phyloP scores from a whole-genome alignment of 1,140 invertebrate genomes.

The Teleogryllus occipitalis region DNA sequence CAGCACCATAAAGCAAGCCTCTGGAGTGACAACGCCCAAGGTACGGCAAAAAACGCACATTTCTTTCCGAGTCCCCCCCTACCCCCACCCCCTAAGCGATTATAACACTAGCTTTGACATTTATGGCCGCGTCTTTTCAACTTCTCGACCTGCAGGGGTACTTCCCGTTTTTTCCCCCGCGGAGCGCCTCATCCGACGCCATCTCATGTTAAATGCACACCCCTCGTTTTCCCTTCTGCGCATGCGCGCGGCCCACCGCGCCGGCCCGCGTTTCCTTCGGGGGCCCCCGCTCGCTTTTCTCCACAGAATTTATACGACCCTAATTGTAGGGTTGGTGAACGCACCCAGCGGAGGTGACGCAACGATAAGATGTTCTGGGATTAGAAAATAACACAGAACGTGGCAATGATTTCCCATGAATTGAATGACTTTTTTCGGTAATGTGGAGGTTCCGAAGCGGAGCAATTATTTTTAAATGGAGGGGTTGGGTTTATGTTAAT shows the following conservation, averaged over 20 bases:
- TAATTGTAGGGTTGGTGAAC: background rate
- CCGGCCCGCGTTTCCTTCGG: background rate
- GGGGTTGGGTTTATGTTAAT: conserved; percentile 1
- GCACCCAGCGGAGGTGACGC: background rate
- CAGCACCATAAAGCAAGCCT: no score
- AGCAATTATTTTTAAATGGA: background rate
- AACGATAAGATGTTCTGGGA: background rate
- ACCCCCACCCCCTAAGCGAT: background rate
- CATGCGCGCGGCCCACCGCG: background rate
- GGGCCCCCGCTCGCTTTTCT: background rate
- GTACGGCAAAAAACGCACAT: no score
- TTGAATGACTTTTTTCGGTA: background rate
- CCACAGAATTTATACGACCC: background rate
- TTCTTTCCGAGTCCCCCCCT: no score
- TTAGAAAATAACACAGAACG: background rate
- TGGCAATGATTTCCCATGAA: background rate
- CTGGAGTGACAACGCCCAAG: no score
- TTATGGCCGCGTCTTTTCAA: background rate
- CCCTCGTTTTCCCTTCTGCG: background rate
- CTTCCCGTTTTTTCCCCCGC: no score
- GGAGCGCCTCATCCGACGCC: background rate
- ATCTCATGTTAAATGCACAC: background rate
- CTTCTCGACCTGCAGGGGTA: no score
- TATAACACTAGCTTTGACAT: background rate
- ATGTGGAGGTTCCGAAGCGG: background rate